A percentile compares a stretch with the other conserved stretches of the same genome.
Conservation (phyloP, 2,797 vertebrate species). For the Microctenopoma stevenorrisi region DNA sequence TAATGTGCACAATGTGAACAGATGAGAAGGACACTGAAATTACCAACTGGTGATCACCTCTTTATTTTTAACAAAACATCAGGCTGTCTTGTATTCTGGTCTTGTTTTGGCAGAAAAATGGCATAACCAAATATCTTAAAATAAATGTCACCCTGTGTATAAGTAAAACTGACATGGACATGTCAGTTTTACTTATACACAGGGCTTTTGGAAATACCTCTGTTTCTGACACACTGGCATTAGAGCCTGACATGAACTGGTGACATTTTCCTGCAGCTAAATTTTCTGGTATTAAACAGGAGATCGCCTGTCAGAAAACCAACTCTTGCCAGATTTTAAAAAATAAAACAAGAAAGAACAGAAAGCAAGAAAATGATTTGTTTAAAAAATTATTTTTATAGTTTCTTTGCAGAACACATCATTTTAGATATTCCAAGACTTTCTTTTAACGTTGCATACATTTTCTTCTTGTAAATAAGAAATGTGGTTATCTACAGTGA, state of each 20-base stretch:
- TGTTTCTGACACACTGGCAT: slow-evolving; percentile 12
- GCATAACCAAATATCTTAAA: no score
- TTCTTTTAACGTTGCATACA: slow-evolving; percentile 34
- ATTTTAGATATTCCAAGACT: not conserved
- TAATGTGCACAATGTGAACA: no score
- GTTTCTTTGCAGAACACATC: not conserved
- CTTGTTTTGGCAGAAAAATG: not conserved
- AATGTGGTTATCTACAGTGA: slow-evolving; percentile 17
- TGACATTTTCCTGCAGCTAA: not conserved
- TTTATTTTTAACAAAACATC: no score
- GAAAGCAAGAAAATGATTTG: not conserved
- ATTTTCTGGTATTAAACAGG: not conserved
- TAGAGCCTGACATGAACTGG: not conserved
- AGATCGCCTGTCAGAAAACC: not conserved
- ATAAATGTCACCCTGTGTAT: not conserved
- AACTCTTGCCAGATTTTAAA: not conserved
- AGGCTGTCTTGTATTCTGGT: slow-evolving; percentile 2
- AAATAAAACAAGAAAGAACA: slow-evolving; percentile 1
- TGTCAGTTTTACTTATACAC: no score
- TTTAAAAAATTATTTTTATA: slow-evolving; percentile 9
- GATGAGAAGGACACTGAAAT: no score
- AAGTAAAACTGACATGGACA: not conserved
- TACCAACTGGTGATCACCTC: no score
- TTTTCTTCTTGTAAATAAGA: slow-evolving; percentile 31
- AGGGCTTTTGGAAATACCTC: not conserved